phyloP scores from a whole-genome alignment of 2,888 invertebrate genomes.

The Diachrysia chrysitis region DNA sequence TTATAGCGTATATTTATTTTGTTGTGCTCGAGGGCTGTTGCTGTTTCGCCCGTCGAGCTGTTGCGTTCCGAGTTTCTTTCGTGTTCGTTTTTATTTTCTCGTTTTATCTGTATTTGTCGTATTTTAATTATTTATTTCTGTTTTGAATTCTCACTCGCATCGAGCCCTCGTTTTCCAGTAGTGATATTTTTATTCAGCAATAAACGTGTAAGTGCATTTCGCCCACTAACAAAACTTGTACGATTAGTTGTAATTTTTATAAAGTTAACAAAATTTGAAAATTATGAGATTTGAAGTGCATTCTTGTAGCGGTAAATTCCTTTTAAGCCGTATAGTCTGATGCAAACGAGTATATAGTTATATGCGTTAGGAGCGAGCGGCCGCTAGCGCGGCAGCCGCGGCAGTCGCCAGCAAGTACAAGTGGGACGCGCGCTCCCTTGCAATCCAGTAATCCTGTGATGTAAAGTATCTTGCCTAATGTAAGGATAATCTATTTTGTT shows the following conservation, averaged over 20 bases:
- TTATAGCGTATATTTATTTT: slow-evolving; percentile 86
- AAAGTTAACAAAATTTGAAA: slow-evolving; percentile 83
- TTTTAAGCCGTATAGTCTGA: slow-evolving; percentile 88
- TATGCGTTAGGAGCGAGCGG: slow-evolving; percentile 58
- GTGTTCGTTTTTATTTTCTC: slow-evolving; percentile 82
- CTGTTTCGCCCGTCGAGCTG: slow-evolving; percentile 85
- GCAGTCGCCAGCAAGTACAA: slow-evolving; percentile 46
- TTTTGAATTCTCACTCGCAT: slow-evolving; percentile 83
- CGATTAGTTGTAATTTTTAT: slow-evolving; percentile 86
- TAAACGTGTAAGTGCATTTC: slow-evolving; percentile 87
- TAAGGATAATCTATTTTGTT: slow-evolving; percentile 86
- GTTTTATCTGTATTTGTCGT: slow-evolving; percentile 81
- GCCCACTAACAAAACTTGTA: slow-evolving; percentile 74
- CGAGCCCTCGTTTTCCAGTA: slow-evolving; percentile 87
- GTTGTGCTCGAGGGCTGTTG: slow-evolving; percentile 87
- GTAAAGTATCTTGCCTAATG: slow-evolving; percentile 86
- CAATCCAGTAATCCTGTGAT: slow-evolving; percentile 82
- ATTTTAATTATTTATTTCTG: slow-evolving; percentile 86
- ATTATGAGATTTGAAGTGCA: slow-evolving; percentile 89
- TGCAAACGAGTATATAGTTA: slow-evolving; percentile 73
- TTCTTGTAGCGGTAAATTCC: slow-evolving; percentile 87
- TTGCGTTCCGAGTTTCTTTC: slow-evolving; percentile 86
- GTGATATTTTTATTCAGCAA: slow-evolving; percentile 89
- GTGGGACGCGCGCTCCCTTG: slow-evolving; percentile 63
- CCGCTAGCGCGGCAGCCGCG: slow-evolving; percentile 28